These are phyloP conservation scores for Cecidostiba fungosa DNA, from an alignment of 2,888 invertebrate genomes.

Conservation along the genomic window DNA sequence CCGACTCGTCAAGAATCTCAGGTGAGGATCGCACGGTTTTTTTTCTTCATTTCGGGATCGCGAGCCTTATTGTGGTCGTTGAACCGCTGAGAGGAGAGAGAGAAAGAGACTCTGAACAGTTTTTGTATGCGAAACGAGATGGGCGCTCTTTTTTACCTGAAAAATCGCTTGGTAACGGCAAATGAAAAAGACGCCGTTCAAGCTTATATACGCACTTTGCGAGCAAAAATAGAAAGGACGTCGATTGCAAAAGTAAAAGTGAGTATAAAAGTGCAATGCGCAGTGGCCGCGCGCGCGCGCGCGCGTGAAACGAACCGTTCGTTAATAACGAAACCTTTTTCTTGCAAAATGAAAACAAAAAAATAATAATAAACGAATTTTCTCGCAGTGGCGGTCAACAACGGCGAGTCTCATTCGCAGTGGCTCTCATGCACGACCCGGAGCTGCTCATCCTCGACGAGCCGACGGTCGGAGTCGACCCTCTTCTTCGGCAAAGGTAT, in stretches of 20 bases:
- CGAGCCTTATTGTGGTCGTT: background rate
- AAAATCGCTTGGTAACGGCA: background rate
- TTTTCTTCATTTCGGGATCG: conserved; percentile 1
- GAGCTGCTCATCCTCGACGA: conserved; percentile 95
- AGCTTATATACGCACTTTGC: conserved; percentile 6
- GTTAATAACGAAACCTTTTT: background rate
- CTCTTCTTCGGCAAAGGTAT: conserved; percentile 90
- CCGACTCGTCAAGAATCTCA: conserved; percentile 89
- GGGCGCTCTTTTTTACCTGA: background rate
- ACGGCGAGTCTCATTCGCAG: conserved; percentile 94
- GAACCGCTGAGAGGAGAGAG: background rate
- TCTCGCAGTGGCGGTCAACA: conserved; percentile 92
- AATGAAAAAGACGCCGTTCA: background rate
- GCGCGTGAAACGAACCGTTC: background rate
- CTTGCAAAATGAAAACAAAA: conserved; percentile 20
- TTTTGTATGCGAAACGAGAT: background rate
- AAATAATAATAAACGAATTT: background rate
- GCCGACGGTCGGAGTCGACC: conserved; percentile 96
- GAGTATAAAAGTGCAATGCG: background rate
- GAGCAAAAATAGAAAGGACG: conserved; percentile 9
- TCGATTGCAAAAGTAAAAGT: conserved; percentile 46
- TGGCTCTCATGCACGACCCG: conserved; percentile 95
- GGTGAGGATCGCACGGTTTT: conserved; percentile 78
- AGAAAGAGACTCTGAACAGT: background rate
- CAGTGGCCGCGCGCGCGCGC: background rate